Evolutionary conservation across 1,140 invertebrate genomes (phyloP).

Genomic region (Caenorhabditis remanei): DNA sequence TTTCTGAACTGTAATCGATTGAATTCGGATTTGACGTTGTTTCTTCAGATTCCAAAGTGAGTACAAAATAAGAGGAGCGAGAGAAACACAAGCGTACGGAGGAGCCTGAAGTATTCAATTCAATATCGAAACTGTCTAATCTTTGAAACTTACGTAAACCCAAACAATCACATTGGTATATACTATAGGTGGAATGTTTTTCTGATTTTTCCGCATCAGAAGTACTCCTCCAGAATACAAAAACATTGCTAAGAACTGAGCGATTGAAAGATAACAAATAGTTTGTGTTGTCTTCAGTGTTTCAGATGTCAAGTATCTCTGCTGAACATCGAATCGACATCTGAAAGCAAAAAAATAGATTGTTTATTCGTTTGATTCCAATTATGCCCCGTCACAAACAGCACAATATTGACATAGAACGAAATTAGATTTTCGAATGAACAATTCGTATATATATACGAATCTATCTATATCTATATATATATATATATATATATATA

Average conservation of each 20-base stretch:
- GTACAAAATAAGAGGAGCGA: slow-evolving; percentile 8
- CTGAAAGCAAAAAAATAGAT: slow-evolving; percentile 6
- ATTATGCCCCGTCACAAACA: neutral
- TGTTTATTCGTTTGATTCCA: neutral
- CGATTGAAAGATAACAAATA: slow-evolving; percentile 41
- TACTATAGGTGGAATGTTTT: neutral
- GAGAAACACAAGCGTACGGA: slow-evolving; percentile 27
- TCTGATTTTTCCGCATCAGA: slow-evolving; percentile 14
- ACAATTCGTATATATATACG: no score
- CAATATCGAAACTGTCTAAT: no score
- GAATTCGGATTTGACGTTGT: slow-evolving; percentile 40
- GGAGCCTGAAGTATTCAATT: slow-evolving; percentile 4
- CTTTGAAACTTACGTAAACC: slow-evolving; percentile 26
- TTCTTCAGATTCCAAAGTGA: slow-evolving; percentile 40
- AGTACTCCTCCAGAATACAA: slow-evolving; percentile 26
- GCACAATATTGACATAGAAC: no score
- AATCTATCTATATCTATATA: no score
- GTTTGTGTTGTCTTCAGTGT: slow-evolving; percentile 38
- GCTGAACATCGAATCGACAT: slow-evolving; percentile 23
- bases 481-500: no score
- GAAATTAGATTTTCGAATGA: no score
- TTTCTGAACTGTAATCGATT: slow-evolving; percentile 9
- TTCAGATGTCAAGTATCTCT: slow-evolving; percentile 25
- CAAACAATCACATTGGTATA: slow-evolving; percentile 36
- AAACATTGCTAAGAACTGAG: slow-evolving; percentile 33